These are phyloP conservation scores for Volucella zonaria DNA, from an alignment of 2,888 invertebrate genomes.

Conservation along the genomic window DNA sequence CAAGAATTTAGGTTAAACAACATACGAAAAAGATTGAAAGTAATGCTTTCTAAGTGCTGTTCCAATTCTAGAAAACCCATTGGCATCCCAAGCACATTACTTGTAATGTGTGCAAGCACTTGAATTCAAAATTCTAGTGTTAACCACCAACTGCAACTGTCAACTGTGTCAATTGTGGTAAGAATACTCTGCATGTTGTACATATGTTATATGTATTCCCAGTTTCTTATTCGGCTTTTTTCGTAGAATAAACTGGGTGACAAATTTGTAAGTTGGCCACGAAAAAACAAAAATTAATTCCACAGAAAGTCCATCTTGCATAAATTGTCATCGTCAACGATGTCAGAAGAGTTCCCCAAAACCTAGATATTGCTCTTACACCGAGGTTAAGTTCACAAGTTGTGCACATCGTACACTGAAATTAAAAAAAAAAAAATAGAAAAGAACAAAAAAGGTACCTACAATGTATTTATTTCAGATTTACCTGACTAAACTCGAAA, in stretches of 20 bases:
- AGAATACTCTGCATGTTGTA: neutral
- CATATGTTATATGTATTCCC: neutral
- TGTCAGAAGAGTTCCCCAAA: slow-evolving; percentile 36
- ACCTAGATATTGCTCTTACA: slow-evolving; percentile 25
- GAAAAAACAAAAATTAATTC: slow-evolving; percentile 34
- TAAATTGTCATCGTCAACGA: slow-evolving; percentile 42
- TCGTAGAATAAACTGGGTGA: slow-evolving; percentile 40
- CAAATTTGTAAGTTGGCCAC: slow-evolving; percentile 57
- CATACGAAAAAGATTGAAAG: no score
- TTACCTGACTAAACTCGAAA: slow-evolving; percentile 47
- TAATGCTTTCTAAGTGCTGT: no score
- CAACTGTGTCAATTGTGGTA: slow-evolving; percentile 36
- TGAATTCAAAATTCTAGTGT: no score
- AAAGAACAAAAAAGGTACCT: no score
- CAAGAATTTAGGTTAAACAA: no score
- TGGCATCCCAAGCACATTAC: no score
- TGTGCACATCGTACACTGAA: slow-evolving; percentile 11
- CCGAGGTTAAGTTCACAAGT: neutral
- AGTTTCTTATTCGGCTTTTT: neutral
- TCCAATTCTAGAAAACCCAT: no score
- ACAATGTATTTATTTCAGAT: slow-evolving; percentile 46
- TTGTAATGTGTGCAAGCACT: no score
- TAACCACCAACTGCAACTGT: no score
- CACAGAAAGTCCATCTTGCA: slow-evolving; percentile 44
- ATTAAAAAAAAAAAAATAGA: slow-evolving; percentile 20